These are phyloP conservation scores for Speoplatyrhinus poulsoni DNA, from an alignment of 2,113 vertebrate genomes.

Conservation along the genomic window DNA sequence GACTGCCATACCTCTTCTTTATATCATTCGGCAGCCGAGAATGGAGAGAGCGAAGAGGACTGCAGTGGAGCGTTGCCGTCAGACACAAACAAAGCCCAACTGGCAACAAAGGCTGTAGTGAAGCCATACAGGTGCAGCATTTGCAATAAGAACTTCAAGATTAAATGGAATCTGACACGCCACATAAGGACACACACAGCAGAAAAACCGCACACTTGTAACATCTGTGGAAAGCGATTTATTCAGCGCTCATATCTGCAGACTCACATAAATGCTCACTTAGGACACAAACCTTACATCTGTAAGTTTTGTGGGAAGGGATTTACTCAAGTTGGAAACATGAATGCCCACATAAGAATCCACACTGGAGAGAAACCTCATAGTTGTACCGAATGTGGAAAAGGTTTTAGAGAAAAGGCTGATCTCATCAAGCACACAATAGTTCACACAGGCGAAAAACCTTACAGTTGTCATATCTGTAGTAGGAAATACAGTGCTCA, in stretches of 20 bases:
- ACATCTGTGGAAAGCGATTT: slow-evolving; percentile 41
- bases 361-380: slow-evolving; percentile 51
- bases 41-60: slow-evolving; percentile 12
- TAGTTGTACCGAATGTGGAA: slow-evolving; percentile 33
- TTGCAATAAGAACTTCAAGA: slow-evolving; percentile 41
- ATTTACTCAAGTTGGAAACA: slow-evolving; percentile 46
- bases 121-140: slow-evolving; percentile 31
- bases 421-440: slow-evolving; percentile 44
- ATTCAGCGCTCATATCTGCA: slow-evolving; percentile 47
- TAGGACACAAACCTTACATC: slow-evolving; percentile 37
- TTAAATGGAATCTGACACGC: slow-evolving; percentile 45
- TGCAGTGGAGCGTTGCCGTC: background rate
- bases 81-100: background rate
- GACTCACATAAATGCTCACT: slow-evolving; percentile 51
- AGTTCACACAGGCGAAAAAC: slow-evolving; percentile 50
- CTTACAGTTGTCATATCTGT: slow-evolving; percentile 35
- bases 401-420: slow-evolving; percentile 40
- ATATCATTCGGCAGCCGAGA: slow-evolving; percentile 9
- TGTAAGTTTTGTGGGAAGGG: slow-evolving; percentile 38
- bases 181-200: slow-evolving; percentile 47
- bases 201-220: slow-evolving; percentile 46
- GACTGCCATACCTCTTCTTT: slow-evolving; percentile 11
- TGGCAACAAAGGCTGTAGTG: background rate
- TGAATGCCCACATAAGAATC: slow-evolving; percentile 49
- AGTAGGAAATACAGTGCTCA: slow-evolving; percentile 44